Evolutionary conservation across 1,140 invertebrate species (phyloP), one percentile per base, ranked within the genome.

Genomic region (Antheraea mylitta): DNA sequence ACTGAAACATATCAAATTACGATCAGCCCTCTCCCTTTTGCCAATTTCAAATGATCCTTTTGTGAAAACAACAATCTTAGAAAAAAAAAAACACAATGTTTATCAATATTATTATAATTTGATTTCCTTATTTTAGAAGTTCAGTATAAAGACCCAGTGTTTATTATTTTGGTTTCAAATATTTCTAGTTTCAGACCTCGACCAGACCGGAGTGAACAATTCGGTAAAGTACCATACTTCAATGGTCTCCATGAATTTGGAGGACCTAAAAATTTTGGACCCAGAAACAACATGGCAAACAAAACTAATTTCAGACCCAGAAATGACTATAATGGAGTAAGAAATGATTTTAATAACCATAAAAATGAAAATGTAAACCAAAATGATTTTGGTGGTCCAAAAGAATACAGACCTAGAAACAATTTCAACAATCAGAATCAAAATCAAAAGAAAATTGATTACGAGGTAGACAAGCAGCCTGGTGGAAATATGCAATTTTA

Each of bases 181-280:
- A 53, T 66, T 72, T 77, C 69, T 66, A 92, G 93, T 87, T 94
- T 92, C 85, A 93, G 93, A 80, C 90, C 93, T 78, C 89, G 93
- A 80, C 87, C 93, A 82, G 93, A 94, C 85, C 93, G 93, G 81
- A 93, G 92, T 92, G 93, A 94, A 92, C 93, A 93, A 92, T 94
- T 92, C 88, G 93, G 93, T 85, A 94, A 94, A 87, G 90, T 92
- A 63, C 92, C 92, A 62, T 92, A 90, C 58, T 90, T 92, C 60
- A 90, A 86, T 79, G 83, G 85, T 45, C 70, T 89, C 58, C 86
- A 82, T 75, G 92, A 93, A 69, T 93, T 93, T 86, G 92, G 91
- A 66, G 92, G 92, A 22, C 92, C 92, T 64, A 93, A 93, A 84
- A 91, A 86, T 70, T 93, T 92, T 83, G 88, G 82, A 53, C 92